These are phyloP conservation scores for Octomys mimax DNA, from an alignment of 2,797 vertebrate genomes.

Conservation along the genomic window DNA sequence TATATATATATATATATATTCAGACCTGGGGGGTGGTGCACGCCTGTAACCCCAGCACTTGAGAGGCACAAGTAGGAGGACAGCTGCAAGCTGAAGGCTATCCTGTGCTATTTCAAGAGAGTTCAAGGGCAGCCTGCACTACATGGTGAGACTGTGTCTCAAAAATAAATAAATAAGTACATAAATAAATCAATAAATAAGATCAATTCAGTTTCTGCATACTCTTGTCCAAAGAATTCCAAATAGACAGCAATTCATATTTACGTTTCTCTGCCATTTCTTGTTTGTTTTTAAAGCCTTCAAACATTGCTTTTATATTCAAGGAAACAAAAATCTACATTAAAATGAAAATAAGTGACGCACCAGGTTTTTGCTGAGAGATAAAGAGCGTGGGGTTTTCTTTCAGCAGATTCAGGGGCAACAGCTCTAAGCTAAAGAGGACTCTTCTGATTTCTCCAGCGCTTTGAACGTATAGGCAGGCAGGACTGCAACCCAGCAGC, in stretches of 20 bases:
- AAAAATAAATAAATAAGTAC: no score
- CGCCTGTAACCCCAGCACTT: no score
- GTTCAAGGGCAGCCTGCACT: no score
- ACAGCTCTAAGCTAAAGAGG: not conserved
- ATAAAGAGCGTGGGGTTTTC: slow-evolving; percentile 50
- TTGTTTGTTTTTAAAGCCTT: slow-evolving; percentile 56
- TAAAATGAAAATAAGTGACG: slow-evolving; percentile 46
- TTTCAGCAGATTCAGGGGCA: slow-evolving; percentile 35
- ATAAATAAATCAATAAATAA: no score
- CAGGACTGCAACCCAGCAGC: not conserved
- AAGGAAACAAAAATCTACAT: slow-evolving; percentile 42
- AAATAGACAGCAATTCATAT: not conserved
- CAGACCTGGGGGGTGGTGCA: no score
- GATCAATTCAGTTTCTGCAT: not conserved
- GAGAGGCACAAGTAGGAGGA: no score
- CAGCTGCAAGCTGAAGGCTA: no score
- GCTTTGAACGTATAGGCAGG: slow-evolving; percentile 50
- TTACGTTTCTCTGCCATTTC: not conserved
- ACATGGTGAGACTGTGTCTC: no score
- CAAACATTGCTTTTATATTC: slow-evolving; percentile 40
- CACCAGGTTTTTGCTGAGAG: not conserved
- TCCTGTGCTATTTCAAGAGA: no score
- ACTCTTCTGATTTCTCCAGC: not conserved
- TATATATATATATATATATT: no score
- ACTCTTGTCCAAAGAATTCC: not conserved